These are phyloP conservation scores for Trichonephila inaurata DNA, from an alignment of 1,140 invertebrate species.

Conservation along the genomic window DNA sequence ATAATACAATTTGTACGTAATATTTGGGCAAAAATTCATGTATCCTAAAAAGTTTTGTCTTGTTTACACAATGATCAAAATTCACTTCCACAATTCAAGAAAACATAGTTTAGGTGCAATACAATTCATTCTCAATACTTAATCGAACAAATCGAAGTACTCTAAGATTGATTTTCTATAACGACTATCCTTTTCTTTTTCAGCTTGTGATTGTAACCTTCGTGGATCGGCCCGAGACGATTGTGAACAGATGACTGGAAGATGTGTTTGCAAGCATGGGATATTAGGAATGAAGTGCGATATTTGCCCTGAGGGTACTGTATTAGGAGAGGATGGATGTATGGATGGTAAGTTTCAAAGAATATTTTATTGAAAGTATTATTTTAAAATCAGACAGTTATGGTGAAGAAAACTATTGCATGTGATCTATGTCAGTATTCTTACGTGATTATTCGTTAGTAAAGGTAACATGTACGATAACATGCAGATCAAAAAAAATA, in stretches of 20 bases:
- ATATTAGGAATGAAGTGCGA: constrained; percentile 91
- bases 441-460: not conserved
- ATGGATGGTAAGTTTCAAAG: constrained; percentile 84
- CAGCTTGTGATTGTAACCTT: constrained; percentile 90
- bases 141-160: too few relatives aligned
- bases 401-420: not conserved
- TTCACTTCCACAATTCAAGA: too few relatives aligned
- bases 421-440: not conserved
- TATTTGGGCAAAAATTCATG: too few relatives aligned
- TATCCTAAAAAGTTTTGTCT: too few relatives aligned
- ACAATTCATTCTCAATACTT: too few relatives aligned
- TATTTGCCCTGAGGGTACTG: constrained; percentile 88
- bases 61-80: too few relatives aligned
- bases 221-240: constrained; percentile 89
- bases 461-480: not conserved
- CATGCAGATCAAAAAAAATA: too few relatives aligned
- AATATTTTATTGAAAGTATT: not conserved
- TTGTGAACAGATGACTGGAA: constrained; percentile 92
- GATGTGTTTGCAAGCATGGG: constrained; percentile 88
- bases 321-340: constrained; percentile 89
- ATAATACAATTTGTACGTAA: too few relatives aligned
- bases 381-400: not conserved
- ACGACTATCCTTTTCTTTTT: not conserved
- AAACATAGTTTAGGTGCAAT: too few relatives aligned
- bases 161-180: too few relatives aligned